Evolutionary conservation across 1,140 invertebrate genomes (phyloP).

Genomic region (Drosophila miranda): DNA sequence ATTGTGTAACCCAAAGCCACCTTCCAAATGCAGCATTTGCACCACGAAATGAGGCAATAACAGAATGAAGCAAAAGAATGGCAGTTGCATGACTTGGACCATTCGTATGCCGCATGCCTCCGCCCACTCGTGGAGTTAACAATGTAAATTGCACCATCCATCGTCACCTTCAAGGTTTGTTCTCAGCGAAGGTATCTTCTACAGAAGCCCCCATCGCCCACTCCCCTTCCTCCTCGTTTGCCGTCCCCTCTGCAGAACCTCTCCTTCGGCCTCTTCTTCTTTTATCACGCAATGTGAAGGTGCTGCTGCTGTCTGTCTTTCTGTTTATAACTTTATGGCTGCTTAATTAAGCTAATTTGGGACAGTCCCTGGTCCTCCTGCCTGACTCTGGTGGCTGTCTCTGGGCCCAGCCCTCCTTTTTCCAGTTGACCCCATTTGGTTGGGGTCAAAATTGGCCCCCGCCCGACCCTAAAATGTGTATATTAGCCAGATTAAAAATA

Average conservation of each 20-base stretch:
- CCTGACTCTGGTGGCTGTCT: neutral
- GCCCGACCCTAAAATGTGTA: conserved; percentile 25
- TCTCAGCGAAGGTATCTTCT: conserved; percentile 6
- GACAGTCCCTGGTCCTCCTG: conserved; percentile 1
- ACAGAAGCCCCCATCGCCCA: neutral
- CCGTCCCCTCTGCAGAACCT: conserved; percentile 1
- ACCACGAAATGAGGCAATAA: too few relatives aligned
- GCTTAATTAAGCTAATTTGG: conserved; percentile 38
- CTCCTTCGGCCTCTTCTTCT: too few relatives aligned
- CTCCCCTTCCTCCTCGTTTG: too few relatives aligned
- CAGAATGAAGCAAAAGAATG: conserved; percentile 11
- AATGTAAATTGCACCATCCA: conserved; percentile 50
- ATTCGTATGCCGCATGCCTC: too few relatives aligned
- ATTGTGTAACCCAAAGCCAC: conserved; percentile 27
- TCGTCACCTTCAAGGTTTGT: conserved; percentile 42
- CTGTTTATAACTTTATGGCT: conserved; percentile 32
- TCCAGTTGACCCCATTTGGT: conserved; percentile 51
- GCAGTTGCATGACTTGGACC: conserved; percentile 33
- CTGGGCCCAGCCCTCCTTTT: conserved; percentile 27
- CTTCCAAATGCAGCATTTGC: too few relatives aligned
- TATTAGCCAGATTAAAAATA: conserved; percentile 61
- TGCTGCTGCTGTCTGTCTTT: too few relatives aligned
- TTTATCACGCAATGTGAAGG: too few relatives aligned
- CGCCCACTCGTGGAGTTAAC: conserved; percentile 18
- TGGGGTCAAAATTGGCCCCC: conserved; percentile 33